Percentiles rank a stretch among this genome's conserved stretches.
phyloP scores from a whole-genome alignment of 2,888 invertebrate genomes.

The Nezara viridula region DNA sequence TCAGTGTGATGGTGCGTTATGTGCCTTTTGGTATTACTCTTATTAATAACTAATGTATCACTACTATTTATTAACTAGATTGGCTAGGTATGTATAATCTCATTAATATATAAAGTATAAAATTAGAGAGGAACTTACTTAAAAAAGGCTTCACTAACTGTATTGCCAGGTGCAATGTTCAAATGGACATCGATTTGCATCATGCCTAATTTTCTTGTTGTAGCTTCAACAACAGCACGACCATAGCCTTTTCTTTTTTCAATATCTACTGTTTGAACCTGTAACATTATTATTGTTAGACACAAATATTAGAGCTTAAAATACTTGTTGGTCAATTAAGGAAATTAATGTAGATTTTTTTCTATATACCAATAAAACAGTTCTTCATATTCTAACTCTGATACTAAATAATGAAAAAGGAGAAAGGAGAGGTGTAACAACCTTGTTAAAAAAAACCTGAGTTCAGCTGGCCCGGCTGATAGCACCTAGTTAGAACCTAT shows the following conservation, averaged over 20 bases:
- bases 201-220: slow-evolving; percentile 45
- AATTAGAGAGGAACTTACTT: not conserved
- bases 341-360: not conserved
- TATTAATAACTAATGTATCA: too few relatives aligned
- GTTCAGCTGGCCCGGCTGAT: too few relatives aligned
- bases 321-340: not conserved
- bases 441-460: not conserved
- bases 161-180: slow-evolving; percentile 41
- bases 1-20: too few relatives aligned
- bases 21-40: too few relatives aligned
- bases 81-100: too few relatives aligned
- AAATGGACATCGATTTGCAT: slow-evolving; percentile 58
- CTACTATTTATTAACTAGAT: too few relatives aligned
- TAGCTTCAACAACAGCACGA: slow-evolving; percentile 54
- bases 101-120: not conserved
- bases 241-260: slow-evolving; percentile 60
- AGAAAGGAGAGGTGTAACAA: not conserved
- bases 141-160: slow-evolving; percentile 12
- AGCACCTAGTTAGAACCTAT: too few relatives aligned
- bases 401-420: too few relatives aligned
- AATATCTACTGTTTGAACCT: slow-evolving; percentile 59
- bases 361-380: too few relatives aligned
- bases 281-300: not conserved
- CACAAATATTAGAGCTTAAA: not conserved
- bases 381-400: too few relatives aligned